Evolutionary conservation across 2,797 vertebrate genomes (phyloP).

Genomic region (Xerus rutilus): DNA sequence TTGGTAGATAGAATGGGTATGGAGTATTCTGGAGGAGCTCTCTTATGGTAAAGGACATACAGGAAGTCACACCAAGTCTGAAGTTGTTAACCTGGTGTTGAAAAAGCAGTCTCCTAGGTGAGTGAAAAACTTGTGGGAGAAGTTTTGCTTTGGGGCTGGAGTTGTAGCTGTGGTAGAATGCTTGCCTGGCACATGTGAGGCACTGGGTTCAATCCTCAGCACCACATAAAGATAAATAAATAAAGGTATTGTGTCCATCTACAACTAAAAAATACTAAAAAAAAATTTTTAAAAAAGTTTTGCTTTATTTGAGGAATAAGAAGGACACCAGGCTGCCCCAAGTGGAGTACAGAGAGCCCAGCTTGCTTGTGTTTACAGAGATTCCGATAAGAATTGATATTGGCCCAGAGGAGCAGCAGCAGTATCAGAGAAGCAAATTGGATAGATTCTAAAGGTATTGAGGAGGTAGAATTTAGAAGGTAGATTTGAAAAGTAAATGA

Average conservation of each 20-base stretch:
- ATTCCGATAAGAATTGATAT: background rate
- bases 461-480: background rate
- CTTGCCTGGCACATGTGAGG: too few relatives aligned
- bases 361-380: background rate
- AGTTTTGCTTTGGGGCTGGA: background rate
- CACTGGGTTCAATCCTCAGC: too few relatives aligned
- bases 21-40: background rate
- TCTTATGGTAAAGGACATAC: background rate
- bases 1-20: background rate
- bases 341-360: background rate
- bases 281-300: background rate
- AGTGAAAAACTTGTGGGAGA: background rate
- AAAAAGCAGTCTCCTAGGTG: background rate
- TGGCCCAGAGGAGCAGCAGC: background rate
- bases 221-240: too few relatives aligned
- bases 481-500: background rate
- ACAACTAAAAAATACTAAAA: too few relatives aligned
- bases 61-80: background rate
- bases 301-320: background rate
- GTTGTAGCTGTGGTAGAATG: too few relatives aligned
- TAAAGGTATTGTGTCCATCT: too few relatives aligned
- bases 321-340: background rate
- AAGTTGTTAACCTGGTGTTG: background rate
- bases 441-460: background rate
- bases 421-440: background rate